phyloP scores from a whole-genome alignment of 2,113 vertebrate species.

The Pelecanus crispus region DNA sequence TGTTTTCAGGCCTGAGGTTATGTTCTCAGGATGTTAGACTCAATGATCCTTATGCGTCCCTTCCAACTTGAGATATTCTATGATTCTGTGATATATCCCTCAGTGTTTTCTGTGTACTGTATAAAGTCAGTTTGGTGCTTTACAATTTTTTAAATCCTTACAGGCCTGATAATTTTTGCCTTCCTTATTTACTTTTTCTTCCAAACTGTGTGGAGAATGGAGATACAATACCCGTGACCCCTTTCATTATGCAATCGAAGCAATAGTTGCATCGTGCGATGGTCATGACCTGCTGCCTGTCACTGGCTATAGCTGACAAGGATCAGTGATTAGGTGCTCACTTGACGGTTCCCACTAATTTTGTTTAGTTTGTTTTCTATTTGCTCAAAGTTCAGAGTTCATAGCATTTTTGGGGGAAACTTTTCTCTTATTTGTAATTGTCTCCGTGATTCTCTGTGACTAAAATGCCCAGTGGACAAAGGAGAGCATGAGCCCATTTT shows the following conservation, averaged over 20 bases:
- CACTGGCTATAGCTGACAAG: not conserved
- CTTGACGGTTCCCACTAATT: not conserved
- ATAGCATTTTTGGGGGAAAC: not conserved
- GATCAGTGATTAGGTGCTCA: not conserved
- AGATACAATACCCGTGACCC: fast-evolving
- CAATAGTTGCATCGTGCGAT: fast-evolving
- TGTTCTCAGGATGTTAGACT: not conserved
- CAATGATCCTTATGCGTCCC: not conserved
- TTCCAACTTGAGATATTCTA: not conserved
- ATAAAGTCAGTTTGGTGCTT: not conserved
- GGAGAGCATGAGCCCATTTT: not conserved
- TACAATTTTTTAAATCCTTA: not conserved
- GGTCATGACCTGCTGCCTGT: not conserved
- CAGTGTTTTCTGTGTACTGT: not conserved
- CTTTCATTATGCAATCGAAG: not conserved
- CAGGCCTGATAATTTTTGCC: not conserved
- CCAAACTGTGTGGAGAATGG: not conserved
- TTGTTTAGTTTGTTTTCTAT: not conserved
- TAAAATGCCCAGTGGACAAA: not conserved
- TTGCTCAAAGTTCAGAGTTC: not conserved
- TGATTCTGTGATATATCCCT: not conserved
- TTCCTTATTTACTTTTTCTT: not conserved
- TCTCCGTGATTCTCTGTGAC: not conserved
- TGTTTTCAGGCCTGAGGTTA: not conserved
- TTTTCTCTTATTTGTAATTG: not conserved